A percentile compares a stretch with the other conserved stretches of the same genome.
These are phyloP conservation scores for Matsumyia berberina DNA, from an alignment of 2,888 invertebrate genomes.

Conservation along the genomic window DNA sequence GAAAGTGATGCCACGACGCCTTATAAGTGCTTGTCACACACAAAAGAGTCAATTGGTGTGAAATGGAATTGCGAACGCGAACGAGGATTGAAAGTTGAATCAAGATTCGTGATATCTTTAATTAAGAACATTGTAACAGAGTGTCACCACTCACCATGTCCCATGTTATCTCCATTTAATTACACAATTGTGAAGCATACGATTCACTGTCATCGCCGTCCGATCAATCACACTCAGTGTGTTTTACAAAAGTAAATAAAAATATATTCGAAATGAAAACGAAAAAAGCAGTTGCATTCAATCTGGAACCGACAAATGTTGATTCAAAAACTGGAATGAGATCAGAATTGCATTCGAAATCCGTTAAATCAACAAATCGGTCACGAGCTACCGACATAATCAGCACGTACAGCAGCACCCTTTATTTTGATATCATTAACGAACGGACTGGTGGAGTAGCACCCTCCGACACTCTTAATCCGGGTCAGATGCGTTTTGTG, in stretches of 20 bases:
- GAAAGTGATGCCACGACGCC: no score
- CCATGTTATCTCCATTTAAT: background rate
- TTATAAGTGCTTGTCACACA: no score
- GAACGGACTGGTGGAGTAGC: background rate
- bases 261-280: background rate
- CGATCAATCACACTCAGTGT: background rate
- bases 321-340: conserved; percentile 11
- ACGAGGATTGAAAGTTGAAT: no score
- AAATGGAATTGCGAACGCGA: no score
- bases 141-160: no score
- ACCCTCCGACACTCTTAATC: background rate
- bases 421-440: conserved; percentile 25
- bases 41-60: no score
- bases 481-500: conserved; percentile 14
- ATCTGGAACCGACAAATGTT: conserved; percentile 7
- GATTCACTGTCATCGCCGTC: background rate
- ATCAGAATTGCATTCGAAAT: conserved; percentile 18
- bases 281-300: conserved; percentile 15
- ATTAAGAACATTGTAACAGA: no score
- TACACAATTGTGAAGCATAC: background rate
- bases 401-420: conserved; percentile 8
- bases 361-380: conserved; percentile 13
- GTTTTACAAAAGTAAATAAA: conserved; percentile 7
- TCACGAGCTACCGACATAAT: background rate
- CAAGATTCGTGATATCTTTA: no score